Percentiles rank a stretch among this genome's conserved stretches.
Conservation (phyloP, 2,113 vertebrate genomes). For the Apodemus speciosus region DNA sequence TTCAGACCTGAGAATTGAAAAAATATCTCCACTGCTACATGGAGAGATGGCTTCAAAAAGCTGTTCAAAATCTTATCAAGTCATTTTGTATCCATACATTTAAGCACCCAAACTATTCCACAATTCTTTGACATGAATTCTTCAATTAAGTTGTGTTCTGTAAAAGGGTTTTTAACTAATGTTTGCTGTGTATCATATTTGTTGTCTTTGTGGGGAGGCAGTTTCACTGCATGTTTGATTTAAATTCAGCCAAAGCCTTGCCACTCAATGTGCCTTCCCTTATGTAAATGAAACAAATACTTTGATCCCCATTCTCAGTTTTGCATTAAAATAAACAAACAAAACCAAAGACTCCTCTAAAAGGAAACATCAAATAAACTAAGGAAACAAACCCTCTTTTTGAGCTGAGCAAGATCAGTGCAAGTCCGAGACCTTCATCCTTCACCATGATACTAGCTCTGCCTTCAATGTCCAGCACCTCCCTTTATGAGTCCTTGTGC, state of each 20-base stretch:
- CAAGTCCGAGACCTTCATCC: background rate
- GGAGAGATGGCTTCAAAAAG: constrained; percentile 97
- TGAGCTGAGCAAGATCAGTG: background rate
- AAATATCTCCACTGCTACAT: constrained; percentile 98
- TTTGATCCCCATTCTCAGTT: background rate
- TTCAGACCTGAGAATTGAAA: constrained; percentile 87
- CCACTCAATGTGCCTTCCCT: constrained; percentile 96
- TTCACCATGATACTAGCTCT: background rate
- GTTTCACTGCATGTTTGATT: constrained; percentile 95
- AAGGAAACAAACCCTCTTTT: background rate
- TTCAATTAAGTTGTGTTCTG: constrained; percentile 99
- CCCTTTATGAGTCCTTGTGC: background rate
- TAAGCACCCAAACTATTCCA: constrained; percentile 99
- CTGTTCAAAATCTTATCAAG: constrained; percentile 95
- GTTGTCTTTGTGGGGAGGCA: constrained; percentile 94
- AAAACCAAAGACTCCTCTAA: background rate
- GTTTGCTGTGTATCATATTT: constrained; percentile 79
- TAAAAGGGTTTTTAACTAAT: constrained; percentile 73
- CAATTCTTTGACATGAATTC: constrained; percentile 99
- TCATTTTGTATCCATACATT: constrained; percentile 97
- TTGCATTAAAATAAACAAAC: constrained; percentile 69
- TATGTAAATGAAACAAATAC: constrained; percentile 91
- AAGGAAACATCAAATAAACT: constrained; percentile 63
- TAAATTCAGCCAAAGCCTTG: constrained; percentile 97
- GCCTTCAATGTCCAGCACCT: background rate